Conservation (phyloP, 2,888 invertebrate species). For the Limnephilus lunatus region DNA sequence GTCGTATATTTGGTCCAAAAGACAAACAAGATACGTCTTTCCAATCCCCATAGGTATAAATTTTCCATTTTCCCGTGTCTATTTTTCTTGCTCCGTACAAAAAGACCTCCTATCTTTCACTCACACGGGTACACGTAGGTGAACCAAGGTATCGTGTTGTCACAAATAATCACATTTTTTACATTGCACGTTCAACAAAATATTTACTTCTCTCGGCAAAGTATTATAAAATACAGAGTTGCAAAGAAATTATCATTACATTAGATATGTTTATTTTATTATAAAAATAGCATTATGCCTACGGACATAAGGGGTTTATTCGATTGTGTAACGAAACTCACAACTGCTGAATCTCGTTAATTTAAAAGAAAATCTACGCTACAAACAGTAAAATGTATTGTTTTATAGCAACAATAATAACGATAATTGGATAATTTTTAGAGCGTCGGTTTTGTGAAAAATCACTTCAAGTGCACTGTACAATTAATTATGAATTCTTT, state of each 20-base stretch:
- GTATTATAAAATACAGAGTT: neutral
- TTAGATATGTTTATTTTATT: too few relatives aligned
- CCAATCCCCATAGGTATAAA: conserved; percentile 66
- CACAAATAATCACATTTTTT: conserved; percentile 15
- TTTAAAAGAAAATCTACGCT: too few relatives aligned
- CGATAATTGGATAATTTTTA: too few relatives aligned
- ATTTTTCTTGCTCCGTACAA: conserved; percentile 64
- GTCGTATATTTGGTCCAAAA: conserved; percentile 65
- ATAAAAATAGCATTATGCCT: neutral
- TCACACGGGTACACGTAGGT: conserved; percentile 58
- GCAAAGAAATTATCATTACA: neutral
- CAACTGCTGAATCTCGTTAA: neutral
- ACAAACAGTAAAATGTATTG: too few relatives aligned
- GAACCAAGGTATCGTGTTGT: conserved; percentile 57
- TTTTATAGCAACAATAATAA: too few relatives aligned
- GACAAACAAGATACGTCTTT: conserved; percentile 66
- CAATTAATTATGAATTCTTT: too few relatives aligned
- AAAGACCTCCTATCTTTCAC: conserved; percentile 65
- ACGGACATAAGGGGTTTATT: neutral
- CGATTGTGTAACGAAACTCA: neutral
- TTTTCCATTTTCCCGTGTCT: conserved; percentile 66
- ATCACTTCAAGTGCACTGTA: too few relatives aligned
- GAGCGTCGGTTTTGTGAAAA: too few relatives aligned
- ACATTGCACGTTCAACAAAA: neutral
- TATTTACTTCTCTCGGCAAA: neutral